A percentile compares a stretch with the other conserved stretches of the same genome.
Evolutionary conservation across 35 echinoderm and acorn worm species (phyloP).

Genomic region (Apostichopus californicus): DNA sequence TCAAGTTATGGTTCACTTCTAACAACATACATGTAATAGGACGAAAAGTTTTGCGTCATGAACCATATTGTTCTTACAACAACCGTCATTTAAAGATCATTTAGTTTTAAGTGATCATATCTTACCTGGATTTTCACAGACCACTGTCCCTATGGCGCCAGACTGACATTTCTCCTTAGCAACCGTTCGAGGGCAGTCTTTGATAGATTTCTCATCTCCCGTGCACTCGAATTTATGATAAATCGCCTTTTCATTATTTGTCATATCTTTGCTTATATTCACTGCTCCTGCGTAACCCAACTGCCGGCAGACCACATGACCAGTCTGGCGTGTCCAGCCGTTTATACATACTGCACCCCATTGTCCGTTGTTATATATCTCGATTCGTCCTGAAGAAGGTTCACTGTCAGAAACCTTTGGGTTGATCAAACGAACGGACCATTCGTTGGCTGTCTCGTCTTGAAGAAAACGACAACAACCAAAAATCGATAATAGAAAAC

Average conservation of each 20-base stretch:
- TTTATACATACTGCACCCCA: conserved; percentile 41
- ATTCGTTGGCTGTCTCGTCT: conserved; percentile 26
- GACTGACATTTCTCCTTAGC: background rate
- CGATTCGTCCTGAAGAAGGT: conserved; percentile 8
- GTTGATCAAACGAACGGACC: conserved; percentile 13
- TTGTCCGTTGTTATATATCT: conserved; percentile 34
- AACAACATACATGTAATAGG: no score
- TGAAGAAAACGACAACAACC: background rate
- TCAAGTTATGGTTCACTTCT: no score
- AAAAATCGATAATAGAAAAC: background rate
- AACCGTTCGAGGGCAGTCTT: background rate
- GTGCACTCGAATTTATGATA: background rate
- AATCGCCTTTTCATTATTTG: background rate
- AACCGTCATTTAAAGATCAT: no score
- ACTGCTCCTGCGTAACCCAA: conserved; percentile 38
- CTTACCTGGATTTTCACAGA: conserved; percentile 26
- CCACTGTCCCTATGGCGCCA: background rate
- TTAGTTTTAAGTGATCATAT: no score
- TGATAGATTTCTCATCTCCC: conserved; percentile 7
- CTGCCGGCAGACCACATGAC: conserved; percentile 53
- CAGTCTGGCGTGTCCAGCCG: conserved; percentile 13
- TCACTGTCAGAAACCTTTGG: background rate
- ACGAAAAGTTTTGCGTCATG: no score
- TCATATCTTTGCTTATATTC: background rate
- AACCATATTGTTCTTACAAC: no score